Evolutionary conservation across 2,113 vertebrate species (phyloP).

Genomic region (Cnemophilus loriae): DNA sequence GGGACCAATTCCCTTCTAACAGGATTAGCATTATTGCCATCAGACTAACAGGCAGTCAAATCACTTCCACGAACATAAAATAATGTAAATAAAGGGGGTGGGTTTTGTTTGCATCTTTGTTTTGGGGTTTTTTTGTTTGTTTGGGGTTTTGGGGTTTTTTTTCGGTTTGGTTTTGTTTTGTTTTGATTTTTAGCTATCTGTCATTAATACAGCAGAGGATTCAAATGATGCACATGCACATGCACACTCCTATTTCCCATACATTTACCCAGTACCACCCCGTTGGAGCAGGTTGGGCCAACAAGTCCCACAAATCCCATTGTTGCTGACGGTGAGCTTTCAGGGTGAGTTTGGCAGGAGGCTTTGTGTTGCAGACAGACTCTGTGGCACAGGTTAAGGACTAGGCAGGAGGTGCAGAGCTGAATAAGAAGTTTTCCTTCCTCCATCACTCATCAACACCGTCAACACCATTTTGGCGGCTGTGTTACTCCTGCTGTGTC

Average conservation of each 20-base stretch:
- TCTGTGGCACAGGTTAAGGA: background rate
- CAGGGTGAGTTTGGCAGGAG: background rate
- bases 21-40: background rate
- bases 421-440: background rate
- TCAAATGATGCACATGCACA: background rate
- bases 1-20: background rate
- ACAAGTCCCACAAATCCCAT: background rate
- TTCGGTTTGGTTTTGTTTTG: background rate
- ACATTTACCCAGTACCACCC: background rate
- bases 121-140: background rate
- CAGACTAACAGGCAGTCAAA: background rate
- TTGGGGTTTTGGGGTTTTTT: background rate
- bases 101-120: background rate
- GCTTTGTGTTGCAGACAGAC: background rate
- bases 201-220: background rate
- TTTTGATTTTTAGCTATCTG: background rate
- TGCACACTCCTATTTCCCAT: accelerated
- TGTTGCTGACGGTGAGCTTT: background rate
- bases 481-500: background rate
- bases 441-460: background rate
- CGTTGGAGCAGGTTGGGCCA: accelerated
- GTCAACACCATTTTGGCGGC: background rate
- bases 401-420: background rate
- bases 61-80: accelerated
- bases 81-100: accelerated